Evolutionary conservation across 37 sponge, comb jelly and placozoan genomes (phyloP).

Genomic region (Haliclona indistincta): DNA sequence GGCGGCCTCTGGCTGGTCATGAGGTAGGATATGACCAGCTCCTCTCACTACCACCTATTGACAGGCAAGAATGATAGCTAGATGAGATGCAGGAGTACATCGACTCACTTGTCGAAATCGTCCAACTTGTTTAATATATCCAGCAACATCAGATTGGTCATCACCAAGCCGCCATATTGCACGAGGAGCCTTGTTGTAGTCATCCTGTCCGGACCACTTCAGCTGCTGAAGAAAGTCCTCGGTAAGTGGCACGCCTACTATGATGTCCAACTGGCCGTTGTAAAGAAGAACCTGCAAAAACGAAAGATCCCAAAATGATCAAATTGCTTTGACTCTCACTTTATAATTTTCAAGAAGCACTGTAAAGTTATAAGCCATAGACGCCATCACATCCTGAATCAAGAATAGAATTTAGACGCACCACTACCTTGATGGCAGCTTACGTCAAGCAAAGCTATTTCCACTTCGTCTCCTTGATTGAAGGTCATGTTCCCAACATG

Average conservation of each 20-base stretch:
- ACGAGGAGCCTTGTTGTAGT: constrained; percentile 52
- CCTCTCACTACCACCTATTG: constrained; percentile 67
- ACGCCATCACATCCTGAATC: constrained; percentile 74
- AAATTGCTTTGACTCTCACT: constrained; percentile 10
- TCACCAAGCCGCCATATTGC: constrained; percentile 62
- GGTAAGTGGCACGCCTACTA: constrained; percentile 83
- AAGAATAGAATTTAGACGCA: background rate
- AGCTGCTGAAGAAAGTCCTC: constrained; percentile 62
- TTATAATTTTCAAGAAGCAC: constrained; percentile 83
- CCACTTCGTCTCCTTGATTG: constrained; percentile 51
- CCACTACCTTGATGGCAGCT: background rate
- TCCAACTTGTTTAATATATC: constrained; percentile 67
- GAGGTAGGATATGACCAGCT: constrained; percentile 88
- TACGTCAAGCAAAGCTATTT: constrained; percentile 62
- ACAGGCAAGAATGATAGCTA: too few species aligned
- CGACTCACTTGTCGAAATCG: constrained; percentile 69
- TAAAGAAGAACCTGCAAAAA: constrained; percentile 67
- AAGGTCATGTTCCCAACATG: constrained; percentile 86
- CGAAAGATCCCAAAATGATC: background rate
- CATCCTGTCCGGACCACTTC: constrained; percentile 69
- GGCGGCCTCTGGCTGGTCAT: constrained; percentile 81
- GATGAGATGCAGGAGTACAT: too few species aligned
- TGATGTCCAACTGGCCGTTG: constrained; percentile 90
- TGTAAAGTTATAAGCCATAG: constrained; percentile 47
- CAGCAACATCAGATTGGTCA: constrained; percentile 70